Conservation (phyloP, 2,113 vertebrate genomes). For the Seriola rivoliana region DNA sequence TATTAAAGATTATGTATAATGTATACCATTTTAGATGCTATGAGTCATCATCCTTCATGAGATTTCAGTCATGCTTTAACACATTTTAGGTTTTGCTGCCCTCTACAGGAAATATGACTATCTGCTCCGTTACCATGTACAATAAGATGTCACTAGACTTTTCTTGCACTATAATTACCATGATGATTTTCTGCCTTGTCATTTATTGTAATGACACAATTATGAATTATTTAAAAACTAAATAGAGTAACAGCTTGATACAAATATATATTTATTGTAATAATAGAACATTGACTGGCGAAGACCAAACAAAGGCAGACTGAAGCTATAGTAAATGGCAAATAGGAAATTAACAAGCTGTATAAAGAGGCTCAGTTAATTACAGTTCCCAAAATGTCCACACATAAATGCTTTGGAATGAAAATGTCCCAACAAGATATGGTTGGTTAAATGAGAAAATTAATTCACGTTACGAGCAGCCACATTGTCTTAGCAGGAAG, state of each 20-base stretch:
- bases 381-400: background rate
- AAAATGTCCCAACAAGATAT: background rate
- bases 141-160: background rate
- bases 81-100: conserved; percentile 61
- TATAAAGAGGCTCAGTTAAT: background rate
- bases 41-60: background rate
- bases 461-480: background rate
- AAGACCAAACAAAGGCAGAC: background rate
- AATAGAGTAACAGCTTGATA: conserved; percentile 2
- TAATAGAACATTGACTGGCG: background rate
- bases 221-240: background rate
- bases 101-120: conserved; percentile 50
- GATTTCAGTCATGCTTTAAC: background rate
- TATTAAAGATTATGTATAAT: background rate
- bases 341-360: background rate
- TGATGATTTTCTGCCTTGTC: background rate
- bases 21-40: background rate
- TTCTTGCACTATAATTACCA: background rate
- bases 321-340: background rate
- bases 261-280: conserved; percentile 49
- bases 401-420: conserved; percentile 6
- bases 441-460: background rate
- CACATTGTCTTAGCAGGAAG: background rate
- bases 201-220: background rate
- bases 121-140: background rate